A percentile compares a stretch with the other conserved stretches of the same genome.
Conservation (phyloP, 1,140 invertebrate genomes). For the Hermatobates lingyangjiaoensis region DNA sequence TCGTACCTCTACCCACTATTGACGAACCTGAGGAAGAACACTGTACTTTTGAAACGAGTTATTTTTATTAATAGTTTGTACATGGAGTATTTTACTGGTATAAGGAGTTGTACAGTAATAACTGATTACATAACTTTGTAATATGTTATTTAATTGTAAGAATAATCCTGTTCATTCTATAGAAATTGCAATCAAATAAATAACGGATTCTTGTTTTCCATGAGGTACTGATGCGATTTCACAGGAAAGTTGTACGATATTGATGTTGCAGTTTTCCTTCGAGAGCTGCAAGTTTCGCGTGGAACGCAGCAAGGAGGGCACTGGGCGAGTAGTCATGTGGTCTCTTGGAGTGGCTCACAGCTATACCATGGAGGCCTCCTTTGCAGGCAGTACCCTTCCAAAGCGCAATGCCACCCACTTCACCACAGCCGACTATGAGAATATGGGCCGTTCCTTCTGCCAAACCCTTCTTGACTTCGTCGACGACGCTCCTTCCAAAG, state of each 20-base stretch:
- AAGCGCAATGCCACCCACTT: conserved; percentile 74
- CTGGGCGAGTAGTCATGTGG: conserved; percentile 81
- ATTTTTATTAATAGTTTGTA: too few species aligned
- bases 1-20: too few species aligned
- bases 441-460: conserved; percentile 73
- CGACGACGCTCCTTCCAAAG: conserved; percentile 70
- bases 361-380: conserved; percentile 86
- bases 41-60: too few species aligned
- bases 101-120: too few species aligned
- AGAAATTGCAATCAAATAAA: too few species aligned
- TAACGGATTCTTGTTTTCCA: too few species aligned
- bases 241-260: background rate
- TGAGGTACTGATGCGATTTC: background rate
- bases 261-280: conserved; percentile 62
- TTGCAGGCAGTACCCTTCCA: conserved; percentile 66
- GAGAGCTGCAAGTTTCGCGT: conserved; percentile 85
- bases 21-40: too few species aligned
- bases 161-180: too few species aligned
- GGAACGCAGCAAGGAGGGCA: conserved; percentile 81
- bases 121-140: too few species aligned
- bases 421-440: conserved; percentile 55
- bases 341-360: conserved; percentile 83
- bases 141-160: too few species aligned
- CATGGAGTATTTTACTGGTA: too few species aligned
- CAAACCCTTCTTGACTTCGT: conserved; percentile 80